These are phyloP conservation scores for Lampris incognitus DNA, from an alignment of 2,113 vertebrate species.

Conservation along the genomic window DNA sequence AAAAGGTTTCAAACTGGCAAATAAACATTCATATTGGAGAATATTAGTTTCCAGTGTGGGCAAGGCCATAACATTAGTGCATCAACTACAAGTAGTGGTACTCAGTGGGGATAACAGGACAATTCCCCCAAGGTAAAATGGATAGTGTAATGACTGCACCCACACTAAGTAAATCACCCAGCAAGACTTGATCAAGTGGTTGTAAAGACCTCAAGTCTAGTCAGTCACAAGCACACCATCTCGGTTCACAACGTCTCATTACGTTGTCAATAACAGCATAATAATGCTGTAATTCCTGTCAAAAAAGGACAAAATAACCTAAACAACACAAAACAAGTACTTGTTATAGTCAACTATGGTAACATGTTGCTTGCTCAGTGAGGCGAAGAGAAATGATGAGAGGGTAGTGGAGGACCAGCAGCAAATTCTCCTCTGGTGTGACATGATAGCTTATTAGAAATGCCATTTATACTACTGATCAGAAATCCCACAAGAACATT, in stretches of 20 bases:
- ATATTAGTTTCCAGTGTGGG: no score
- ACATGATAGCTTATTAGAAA: neutral
- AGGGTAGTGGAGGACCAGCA: conserved; percentile 32
- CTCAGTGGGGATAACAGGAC: no score
- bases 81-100: no score
- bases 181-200: no score
- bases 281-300: neutral
- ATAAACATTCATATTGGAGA: conserved; percentile 6
- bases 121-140: no score
- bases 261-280: no score
- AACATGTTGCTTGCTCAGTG: conserved; percentile 4
- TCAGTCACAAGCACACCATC: no score
- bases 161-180: no score
- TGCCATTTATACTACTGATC: conserved; percentile 10
- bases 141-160: no score
- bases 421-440: conserved; percentile 5
- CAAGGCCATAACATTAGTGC: no score
- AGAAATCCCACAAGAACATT: neutral
- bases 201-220: no score
- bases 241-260: no score
- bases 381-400: conserved; percentile 21
- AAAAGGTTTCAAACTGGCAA: conserved; percentile 1
- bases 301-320: conserved; percentile 11
- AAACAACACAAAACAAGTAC: neutral
- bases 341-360: conserved; percentile 1